Evolutionary conservation across 1,140 invertebrate genomes (phyloP).

Genomic region (Papilio aristodemus): DNA sequence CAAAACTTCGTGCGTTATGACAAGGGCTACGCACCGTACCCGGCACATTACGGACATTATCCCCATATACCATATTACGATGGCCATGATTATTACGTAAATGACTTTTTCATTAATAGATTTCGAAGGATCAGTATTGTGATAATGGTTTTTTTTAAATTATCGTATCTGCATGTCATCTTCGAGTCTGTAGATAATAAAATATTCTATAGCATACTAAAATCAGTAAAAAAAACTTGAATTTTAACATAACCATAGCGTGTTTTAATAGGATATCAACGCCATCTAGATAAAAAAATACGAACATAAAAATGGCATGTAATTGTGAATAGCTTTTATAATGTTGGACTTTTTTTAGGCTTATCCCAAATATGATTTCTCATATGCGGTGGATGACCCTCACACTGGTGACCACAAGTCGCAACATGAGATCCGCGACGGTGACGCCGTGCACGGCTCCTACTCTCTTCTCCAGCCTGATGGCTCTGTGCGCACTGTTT

Average conservation of each 20-base stretch:
- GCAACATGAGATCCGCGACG: conserved; percentile 42
- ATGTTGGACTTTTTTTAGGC: conserved; percentile 36
- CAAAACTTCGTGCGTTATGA: conserved; percentile 60
- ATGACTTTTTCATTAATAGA: conserved; percentile 8
- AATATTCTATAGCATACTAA: too few species aligned
- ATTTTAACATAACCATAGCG: too few species aligned
- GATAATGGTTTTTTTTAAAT: too few species aligned
- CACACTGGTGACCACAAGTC: conserved; percentile 38
- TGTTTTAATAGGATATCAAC: too few species aligned
- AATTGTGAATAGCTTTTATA: background rate
- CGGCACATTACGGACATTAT: conserved; percentile 33
- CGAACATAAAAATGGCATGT: too few species aligned
- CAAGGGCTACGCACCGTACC: conserved; percentile 38
- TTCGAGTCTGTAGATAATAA: too few species aligned
- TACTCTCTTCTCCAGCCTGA: conserved; percentile 73
- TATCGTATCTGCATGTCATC: background rate
- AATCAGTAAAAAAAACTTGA: too few species aligned
- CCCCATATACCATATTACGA: conserved; percentile 38
- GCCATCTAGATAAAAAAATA: too few species aligned
- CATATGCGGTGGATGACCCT: conserved; percentile 75
- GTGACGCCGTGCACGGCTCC: conserved; percentile 63
- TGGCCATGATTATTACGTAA: conserved; percentile 48
- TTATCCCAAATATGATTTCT: conserved; percentile 68
- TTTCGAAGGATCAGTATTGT: background rate
- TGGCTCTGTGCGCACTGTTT: conserved; percentile 70